Percentiles rank a stretch among this genome's conserved stretches.
Conservation (phyloP, 2,113 vertebrate species). For the Phylloscopus trochiloides region DNA sequence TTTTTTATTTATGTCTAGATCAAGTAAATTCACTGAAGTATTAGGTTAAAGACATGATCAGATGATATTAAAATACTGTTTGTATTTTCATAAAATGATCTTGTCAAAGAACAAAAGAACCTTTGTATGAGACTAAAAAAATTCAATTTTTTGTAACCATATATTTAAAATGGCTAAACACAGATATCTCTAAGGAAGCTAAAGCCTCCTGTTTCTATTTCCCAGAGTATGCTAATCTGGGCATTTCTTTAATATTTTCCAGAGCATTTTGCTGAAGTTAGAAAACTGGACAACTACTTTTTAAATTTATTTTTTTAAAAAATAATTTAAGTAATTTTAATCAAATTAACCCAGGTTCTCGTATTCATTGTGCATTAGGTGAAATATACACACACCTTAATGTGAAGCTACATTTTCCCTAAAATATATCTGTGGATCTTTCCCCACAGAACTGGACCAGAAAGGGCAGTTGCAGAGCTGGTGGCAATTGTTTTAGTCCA, state of each 20-base stretch:
- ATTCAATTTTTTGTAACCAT: neutral
- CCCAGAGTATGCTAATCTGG: neutral
- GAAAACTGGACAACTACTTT: neutral
- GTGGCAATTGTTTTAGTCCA: neutral
- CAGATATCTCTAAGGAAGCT: neutral
- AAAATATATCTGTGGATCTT: neutral
- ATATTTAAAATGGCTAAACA: neutral
- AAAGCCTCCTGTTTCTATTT: neutral
- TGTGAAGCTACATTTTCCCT: neutral
- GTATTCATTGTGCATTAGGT: rapidly evolving
- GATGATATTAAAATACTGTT: neutral
- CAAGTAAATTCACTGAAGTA: neutral
- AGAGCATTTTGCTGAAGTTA: neutral
- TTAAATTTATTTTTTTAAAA: neutral
- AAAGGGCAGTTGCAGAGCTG: neutral
- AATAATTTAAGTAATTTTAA: neutral
- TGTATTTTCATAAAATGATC: neutral
- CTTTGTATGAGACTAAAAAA: neutral
- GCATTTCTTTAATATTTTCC: neutral
- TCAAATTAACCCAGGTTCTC: neutral
- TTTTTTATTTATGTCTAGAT: neutral
- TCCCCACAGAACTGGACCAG: neutral
- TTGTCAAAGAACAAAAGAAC: neutral
- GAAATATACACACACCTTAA: rapidly evolving
- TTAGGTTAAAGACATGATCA: neutral